Percentiles rank a stretch among this genome's conserved stretches.
Evolutionary conservation across 2,888 invertebrate genomes (phyloP).

Genomic region (Perizoma flavofasciatum): DNA sequence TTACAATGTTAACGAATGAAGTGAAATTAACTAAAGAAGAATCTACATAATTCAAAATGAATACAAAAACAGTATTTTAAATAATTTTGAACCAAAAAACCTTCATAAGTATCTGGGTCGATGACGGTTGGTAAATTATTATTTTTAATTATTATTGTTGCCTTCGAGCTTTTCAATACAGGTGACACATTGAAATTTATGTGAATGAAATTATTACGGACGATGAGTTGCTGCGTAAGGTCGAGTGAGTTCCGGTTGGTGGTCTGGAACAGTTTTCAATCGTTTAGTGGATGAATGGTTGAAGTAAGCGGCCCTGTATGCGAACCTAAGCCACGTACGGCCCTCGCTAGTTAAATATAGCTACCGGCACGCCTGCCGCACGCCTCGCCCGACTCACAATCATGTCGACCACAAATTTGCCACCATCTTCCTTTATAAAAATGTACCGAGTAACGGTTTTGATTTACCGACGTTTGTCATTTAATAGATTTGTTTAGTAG

Average conservation of each 20-base stretch:
- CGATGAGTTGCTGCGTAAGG: conserved; percentile 31
- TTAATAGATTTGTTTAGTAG: too few relatives aligned
- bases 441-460: too few relatives aligned
- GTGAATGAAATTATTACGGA: conserved; percentile 33
- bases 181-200: conserved; percentile 27
- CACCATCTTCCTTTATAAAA: conserved; percentile 45
- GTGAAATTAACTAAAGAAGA: too few relatives aligned
- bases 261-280: conserved; percentile 35
- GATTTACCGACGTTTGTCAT: too few relatives aligned
- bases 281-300: conserved; percentile 65
- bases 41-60: too few relatives aligned
- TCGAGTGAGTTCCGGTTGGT: conserved; percentile 21
- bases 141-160: too few relatives aligned
- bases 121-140: conserved; percentile 1
- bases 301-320: conserved; percentile 58
- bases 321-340: conserved; percentile 54
- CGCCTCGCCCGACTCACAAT: conserved; percentile 69
- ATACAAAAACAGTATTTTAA: too few relatives aligned
- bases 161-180: conserved; percentile 1
- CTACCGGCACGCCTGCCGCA: conserved; percentile 71
- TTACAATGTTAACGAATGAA: too few relatives aligned
- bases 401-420: conserved; percentile 67
- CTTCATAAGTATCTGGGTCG: conserved; percentile 2
- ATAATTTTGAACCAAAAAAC: not conserved
- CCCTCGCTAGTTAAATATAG: conserved; percentile 80